Percentiles rank a stretch among this genome's conserved stretches.
These are phyloP conservation scores for Pocillopora grandis DNA, from an alignment of 92 coral and sea anemone genomes.

Conservation along the genomic window DNA sequence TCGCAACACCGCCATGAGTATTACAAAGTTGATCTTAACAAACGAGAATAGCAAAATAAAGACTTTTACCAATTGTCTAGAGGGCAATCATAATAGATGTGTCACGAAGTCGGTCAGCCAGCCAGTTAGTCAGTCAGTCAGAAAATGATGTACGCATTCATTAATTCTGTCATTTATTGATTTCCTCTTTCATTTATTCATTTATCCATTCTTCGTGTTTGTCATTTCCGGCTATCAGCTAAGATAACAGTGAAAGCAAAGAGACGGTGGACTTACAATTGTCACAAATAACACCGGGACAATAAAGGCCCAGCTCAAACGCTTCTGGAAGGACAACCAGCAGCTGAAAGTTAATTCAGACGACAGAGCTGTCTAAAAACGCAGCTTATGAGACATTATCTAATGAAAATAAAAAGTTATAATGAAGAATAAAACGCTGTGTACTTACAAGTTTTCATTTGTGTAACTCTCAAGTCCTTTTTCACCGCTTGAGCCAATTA, in stretches of 20 bases:
- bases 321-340: constrained; percentile 72
- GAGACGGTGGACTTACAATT: constrained; percentile 44
- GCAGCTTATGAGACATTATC: not conserved
- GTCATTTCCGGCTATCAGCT: no score
- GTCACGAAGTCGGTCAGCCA: constrained; percentile 29
- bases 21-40: constrained; percentile 17
- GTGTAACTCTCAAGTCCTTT: constrained; percentile 61
- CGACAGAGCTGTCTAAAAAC: not conserved
- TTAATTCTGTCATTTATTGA: no score
- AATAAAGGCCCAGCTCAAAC: constrained; percentile 74
- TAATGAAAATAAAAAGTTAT: not conserved
- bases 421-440: no score
- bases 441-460: constrained; percentile 65
- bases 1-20: constrained; percentile 35
- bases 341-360: constrained; percentile 42
- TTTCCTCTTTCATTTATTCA: constrained; percentile 10
- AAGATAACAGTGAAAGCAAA: no score
- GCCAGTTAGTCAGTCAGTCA: constrained; percentile 27
- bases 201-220: not conserved
- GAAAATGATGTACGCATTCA: not conserved
- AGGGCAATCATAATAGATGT: not conserved
- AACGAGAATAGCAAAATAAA: not conserved
- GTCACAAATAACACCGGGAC: constrained; percentile 67
- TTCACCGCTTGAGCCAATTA: constrained; percentile 47
- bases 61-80: not conserved